Evolutionary conservation across 1,140 invertebrate genomes (phyloP).

Genomic region (Achroia grisella): DNA sequence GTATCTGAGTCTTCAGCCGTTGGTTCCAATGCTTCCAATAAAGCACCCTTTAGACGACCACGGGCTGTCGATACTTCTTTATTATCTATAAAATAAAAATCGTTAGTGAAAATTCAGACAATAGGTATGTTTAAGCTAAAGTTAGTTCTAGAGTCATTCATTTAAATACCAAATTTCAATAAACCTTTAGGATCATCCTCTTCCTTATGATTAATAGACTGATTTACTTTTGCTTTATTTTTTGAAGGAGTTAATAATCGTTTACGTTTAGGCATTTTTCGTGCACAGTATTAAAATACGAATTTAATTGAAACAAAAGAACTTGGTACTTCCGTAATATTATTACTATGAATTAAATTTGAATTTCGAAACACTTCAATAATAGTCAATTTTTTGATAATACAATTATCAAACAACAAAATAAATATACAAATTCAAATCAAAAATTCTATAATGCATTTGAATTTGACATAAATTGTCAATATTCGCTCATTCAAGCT

Average conservation of each 20-base stretch:
- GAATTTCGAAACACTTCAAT: too few relatives aligned
- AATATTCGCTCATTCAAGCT: too few relatives aligned
- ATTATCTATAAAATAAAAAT: constrained; percentile 28
- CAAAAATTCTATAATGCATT: too few relatives aligned
- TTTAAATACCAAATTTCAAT: too few relatives aligned
- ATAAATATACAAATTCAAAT: too few relatives aligned
- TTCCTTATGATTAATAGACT: constrained; percentile 11
- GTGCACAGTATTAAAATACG: background rate
- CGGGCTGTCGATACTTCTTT: constrained; percentile 76
- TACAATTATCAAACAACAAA: too few relatives aligned
- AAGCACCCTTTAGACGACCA: constrained; percentile 77
- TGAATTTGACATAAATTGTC: too few relatives aligned
- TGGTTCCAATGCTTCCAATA: constrained; percentile 76
- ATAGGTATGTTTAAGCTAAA: background rate
- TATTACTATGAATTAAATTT: too few relatives aligned
- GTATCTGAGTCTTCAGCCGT: constrained; percentile 69
- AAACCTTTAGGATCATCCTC: constrained; percentile 18
- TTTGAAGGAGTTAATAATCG: constrained; percentile 47
- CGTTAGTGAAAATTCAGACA: too few relatives aligned
- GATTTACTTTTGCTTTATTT: constrained; percentile 26
- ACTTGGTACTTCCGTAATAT: too few relatives aligned
- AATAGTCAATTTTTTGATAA: too few relatives aligned
- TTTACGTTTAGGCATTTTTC: constrained; percentile 44
- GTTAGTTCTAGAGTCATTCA: too few relatives aligned
- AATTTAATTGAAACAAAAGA: constrained; percentile 1